Evolutionary conservation across 2,113 vertebrate genomes (phyloP).

Genomic region (Rhea americana): DNA sequence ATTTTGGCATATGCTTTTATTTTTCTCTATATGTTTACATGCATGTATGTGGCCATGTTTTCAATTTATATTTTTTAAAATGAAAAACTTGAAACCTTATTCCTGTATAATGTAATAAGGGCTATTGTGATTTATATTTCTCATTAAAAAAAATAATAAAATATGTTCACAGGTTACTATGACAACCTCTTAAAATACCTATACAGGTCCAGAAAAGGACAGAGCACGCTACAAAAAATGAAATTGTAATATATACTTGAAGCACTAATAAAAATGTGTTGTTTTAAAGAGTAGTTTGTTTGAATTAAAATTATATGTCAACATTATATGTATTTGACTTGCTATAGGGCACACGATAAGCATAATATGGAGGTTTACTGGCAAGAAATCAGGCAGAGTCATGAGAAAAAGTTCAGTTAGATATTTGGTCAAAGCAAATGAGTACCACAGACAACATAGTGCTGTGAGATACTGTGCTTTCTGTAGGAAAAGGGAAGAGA

Average conservation of each 20-base stretch:
- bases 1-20: neutral
- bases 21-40: neutral
- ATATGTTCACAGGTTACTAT: neutral
- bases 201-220: neutral
- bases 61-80: neutral
- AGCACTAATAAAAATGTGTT: neutral
- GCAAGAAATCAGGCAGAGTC: neutral
- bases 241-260: neutral
- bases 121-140: neutral
- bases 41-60: accelerated
- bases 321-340: neutral
- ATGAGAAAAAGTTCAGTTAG: neutral
- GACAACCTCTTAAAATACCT: neutral
- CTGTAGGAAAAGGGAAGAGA: neutral
- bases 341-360: neutral
- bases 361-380: neutral
- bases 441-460: accelerated
- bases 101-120: neutral
- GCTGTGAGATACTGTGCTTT: accelerated
- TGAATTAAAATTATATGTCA: neutral
- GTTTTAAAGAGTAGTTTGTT: neutral
- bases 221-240: neutral
- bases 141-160: neutral
- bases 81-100: neutral
- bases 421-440: neutral